A percentile compares a stretch with the other conserved stretches of the same genome.
Evolutionary conservation across 2,797 vertebrate species (phyloP).

Genomic region (Chaetodon trifasciatus): DNA sequence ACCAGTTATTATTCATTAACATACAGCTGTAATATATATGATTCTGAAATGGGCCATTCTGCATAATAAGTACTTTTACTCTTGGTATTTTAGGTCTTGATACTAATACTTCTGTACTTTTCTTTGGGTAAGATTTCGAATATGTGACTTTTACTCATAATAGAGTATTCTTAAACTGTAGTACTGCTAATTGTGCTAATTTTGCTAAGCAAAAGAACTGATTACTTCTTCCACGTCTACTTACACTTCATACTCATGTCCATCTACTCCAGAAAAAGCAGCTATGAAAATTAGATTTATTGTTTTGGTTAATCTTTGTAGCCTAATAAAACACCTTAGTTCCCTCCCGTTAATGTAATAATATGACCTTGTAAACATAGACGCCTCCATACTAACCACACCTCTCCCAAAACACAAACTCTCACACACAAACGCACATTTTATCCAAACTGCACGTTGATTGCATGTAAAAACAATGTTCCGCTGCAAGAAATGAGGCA

Average conservation of each 20-base stretch:
- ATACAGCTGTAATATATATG: no score
- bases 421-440: constrained; percentile 16
- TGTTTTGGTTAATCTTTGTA: not conserved
- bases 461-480: constrained; percentile 26
- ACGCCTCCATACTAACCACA: constrained; percentile 16
- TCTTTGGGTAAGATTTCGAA: no score
- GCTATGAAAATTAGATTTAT: not conserved
- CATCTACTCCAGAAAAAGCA: not conserved
- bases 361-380: not conserved
- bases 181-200: no score
- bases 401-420: not conserved
- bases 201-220: no score
- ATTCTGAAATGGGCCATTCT: no score
- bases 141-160: no score
- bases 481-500: constrained; percentile 25
- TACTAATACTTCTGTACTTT: no score
- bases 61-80: no score
- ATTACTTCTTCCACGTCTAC: no score
- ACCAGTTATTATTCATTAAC: no score
- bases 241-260: not conserved
- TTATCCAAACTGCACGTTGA: constrained; percentile 16
- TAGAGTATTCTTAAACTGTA: no score
- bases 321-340: not conserved
- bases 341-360: not conserved
- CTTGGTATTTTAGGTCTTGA: no score